Base-by-base conservation (phyloP, 2,888 invertebrate genomes). In the Hypsopygia costalis region DNA sequence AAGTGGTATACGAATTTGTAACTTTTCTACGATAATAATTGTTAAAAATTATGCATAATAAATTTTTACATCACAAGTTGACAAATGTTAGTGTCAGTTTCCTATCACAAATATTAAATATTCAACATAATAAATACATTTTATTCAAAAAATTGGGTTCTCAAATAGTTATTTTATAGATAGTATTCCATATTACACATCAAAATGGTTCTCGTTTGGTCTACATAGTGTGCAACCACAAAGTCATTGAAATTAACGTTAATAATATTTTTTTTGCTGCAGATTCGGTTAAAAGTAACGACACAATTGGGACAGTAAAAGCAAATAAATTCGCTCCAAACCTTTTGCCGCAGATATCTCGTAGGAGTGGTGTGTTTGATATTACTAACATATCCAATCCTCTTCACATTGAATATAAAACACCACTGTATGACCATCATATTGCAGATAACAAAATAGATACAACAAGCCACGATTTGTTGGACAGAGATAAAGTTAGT, bases 371-470 rank as follows among this genome's bases (percentile, higher is more conserved):
- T 34, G 8, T 53, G 16, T 21, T 55, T 1, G 53, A 56, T 6
- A 63, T 54, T 35, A 46, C 47, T 11, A 73, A 65, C 39, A 59
- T 55, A 20, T 56, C 76, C 12, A 64, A 51, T 37, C 54, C 69
- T 28, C 51, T 83, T 8, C 79, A 79, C 29, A 83, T 85, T 47
- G 71, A 78, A 40, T 73, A 72, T 37, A 80, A 75, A 27, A 66
- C 68, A 4, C 66, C 69, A 41, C 45, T 61, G 20, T 68, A 64
- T 42, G 60, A 69, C 35, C 66, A 67, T 34, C 76, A 74, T 41
- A 69, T 75, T 40, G 56, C 61, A 45, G 79, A 85, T 44, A 81
- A 86, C 46, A 85, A 79, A 69, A 75, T 85, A 47, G 85, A 83
- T 34, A 43, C 58, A 1, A 38, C 47, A 10, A 52, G 60, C 1